Conservation (phyloP, 2,888 invertebrate genomes). For the Suillia variegata region DNA sequence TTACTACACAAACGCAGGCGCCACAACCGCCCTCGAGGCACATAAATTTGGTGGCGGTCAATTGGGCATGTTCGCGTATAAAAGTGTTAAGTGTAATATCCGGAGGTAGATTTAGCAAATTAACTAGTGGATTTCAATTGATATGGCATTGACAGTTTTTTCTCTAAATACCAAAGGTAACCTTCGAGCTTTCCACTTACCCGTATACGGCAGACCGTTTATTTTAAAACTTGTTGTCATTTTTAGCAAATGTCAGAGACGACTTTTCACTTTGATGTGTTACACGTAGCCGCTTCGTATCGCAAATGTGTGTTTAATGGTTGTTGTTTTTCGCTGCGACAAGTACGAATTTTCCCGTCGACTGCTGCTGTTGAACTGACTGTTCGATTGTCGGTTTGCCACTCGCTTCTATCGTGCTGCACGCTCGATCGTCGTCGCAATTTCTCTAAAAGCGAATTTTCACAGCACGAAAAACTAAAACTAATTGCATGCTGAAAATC, state of each 20-base stretch:
- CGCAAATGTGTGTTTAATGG: too few species aligned
- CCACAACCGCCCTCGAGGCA: constrained; percentile 73
- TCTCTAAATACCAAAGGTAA: too few species aligned
- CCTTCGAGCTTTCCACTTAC: too few species aligned
- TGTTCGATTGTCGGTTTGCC: background rate
- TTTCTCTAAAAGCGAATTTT: background rate
- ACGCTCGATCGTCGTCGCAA: constrained; percentile 16
- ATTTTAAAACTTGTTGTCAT: constrained; percentile 29
- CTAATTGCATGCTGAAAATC: too few species aligned
- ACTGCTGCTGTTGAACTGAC: constrained; percentile 7
- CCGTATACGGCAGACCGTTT: constrained; percentile 28
- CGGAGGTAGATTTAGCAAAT: constrained; percentile 49
- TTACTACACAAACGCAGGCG: constrained; percentile 64
- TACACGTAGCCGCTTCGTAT: too few species aligned
- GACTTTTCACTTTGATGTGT: too few species aligned
- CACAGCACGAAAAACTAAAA: too few species aligned
- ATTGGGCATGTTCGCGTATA: constrained; percentile 64
- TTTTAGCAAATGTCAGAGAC: too few species aligned
- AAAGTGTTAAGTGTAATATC: constrained; percentile 66
- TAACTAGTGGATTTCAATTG: too few species aligned
- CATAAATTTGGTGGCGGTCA: constrained; percentile 71
- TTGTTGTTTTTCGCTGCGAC: too few species aligned
- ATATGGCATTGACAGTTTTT: too few species aligned
- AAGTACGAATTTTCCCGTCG: constrained; percentile 13
- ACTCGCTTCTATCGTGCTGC: constrained; percentile 2